These are phyloP conservation scores for Drosophila formosana DNA, from an alignment of 2,888 invertebrate genomes.

Conservation along the genomic window DNA sequence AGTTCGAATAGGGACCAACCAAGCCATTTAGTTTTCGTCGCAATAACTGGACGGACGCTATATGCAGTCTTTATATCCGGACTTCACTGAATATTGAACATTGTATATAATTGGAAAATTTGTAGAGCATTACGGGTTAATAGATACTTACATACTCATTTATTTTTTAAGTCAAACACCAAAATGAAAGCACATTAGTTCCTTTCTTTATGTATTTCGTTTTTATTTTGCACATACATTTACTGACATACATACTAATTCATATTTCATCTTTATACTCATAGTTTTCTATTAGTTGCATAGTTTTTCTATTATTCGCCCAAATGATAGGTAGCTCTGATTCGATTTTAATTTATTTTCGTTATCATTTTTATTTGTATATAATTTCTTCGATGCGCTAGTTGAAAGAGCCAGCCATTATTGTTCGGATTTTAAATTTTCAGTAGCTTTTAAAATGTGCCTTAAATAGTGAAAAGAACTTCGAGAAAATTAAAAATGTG, in stretches of 20 bases:
- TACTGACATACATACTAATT: conserved; percentile 72
- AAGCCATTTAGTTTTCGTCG: too few species aligned
- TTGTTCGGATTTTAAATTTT: conserved; percentile 30
- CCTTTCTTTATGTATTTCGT: conserved; percentile 48
- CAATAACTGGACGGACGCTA: too few species aligned
- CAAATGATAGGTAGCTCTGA: conserved; percentile 22
- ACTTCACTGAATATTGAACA: too few species aligned
- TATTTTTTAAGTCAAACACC: not conserved
- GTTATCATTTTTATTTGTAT: conserved; percentile 4
- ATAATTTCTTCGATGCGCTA: conserved; percentile 16
- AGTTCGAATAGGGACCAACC: too few species aligned
- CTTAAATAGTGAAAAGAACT: conserved; percentile 27
- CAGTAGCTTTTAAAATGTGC: conserved; percentile 46
- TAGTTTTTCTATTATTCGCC: conserved; percentile 52
- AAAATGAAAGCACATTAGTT: not conserved
- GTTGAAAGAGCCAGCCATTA: conserved; percentile 53
- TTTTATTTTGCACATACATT: conserved; percentile 73
- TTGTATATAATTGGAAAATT: too few species aligned
- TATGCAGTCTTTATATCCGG: too few species aligned
- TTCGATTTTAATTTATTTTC: conserved; percentile 21
- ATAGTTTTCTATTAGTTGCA: conserved; percentile 54
- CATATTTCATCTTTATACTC: conserved; percentile 55
- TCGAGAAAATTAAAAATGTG: conserved; percentile 9
- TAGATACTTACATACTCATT: too few species aligned
- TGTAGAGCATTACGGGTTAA: too few species aligned